A percentile compares a stretch with the other conserved stretches of the same genome.
Evolutionary conservation across 2,888 invertebrate genomes (phyloP).

Genomic region (Drosophila falleni): DNA sequence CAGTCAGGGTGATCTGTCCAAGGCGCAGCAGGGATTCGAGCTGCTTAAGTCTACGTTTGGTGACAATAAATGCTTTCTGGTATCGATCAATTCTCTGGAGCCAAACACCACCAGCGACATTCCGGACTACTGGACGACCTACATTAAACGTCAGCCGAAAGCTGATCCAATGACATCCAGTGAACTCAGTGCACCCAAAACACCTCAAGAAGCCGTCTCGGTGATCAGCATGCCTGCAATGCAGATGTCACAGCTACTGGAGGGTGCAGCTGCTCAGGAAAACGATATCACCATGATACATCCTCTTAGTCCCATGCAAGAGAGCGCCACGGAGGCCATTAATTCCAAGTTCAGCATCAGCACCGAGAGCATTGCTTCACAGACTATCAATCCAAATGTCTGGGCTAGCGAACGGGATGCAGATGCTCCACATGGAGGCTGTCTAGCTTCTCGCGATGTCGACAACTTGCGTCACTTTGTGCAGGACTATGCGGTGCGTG

Average conservation of each 20-base stretch:
- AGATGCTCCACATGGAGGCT: constrained; percentile 89
- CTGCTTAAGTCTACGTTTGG: constrained; percentile 95
- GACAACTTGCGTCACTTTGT: constrained; percentile 94
- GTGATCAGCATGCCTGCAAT: constrained; percentile 83
- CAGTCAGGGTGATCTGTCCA: constrained; percentile 88
- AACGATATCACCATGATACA: constrained; percentile 87
- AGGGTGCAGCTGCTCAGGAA: constrained; percentile 64
- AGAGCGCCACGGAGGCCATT: constrained; percentile 87
- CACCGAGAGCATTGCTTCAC: constrained; percentile 87
- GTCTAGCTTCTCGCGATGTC: constrained; percentile 92
- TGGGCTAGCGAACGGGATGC: constrained; percentile 87
- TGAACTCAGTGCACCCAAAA: constrained; percentile 87
- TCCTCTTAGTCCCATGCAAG: constrained; percentile 91
- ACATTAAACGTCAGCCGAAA: constrained; percentile 88
- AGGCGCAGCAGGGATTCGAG: constrained; percentile 94
- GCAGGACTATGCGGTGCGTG: constrained; percentile 94
- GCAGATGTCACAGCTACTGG: constrained; percentile 78
- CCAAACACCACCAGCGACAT: constrained; percentile 87
- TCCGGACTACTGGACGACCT: constrained; percentile 95
- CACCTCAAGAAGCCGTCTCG: constrained; percentile 87
- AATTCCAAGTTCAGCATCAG: constrained; percentile 86
- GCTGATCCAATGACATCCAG: constrained; percentile 82
- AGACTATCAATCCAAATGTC: constrained; percentile 86
- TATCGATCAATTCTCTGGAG: constrained; percentile 94
- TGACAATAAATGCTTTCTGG: constrained; percentile 93